These are phyloP conservation scores for Melipona beecheii DNA, from an alignment of 2,888 invertebrate species.

Conservation along the genomic window DNA sequence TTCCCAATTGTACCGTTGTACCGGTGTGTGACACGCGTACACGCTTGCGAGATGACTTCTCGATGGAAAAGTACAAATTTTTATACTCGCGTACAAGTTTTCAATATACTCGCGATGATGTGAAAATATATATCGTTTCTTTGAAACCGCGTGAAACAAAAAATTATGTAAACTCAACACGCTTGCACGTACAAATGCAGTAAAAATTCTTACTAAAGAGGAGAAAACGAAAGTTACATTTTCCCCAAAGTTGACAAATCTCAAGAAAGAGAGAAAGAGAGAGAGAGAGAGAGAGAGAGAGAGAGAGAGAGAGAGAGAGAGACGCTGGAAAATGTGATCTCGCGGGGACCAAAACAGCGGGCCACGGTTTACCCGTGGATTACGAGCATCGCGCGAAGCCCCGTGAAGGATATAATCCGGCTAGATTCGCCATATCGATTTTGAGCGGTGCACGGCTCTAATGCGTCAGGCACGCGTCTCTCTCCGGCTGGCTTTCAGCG, in stretches of 20 bases:
- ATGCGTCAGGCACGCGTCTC: conserved; percentile 68
- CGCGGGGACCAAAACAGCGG: conserved; percentile 62
- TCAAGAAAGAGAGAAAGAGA: background rate
- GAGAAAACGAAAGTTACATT: no score
- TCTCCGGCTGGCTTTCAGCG: conserved; percentile 42
- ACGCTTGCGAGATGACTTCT: no score
- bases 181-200: no score
- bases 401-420: conserved; percentile 82
- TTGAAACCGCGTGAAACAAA: no score
- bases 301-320: background rate
- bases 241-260: background rate
- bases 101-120: no score
- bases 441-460: conserved; percentile 78
- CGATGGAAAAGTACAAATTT: no score
- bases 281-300: background rate
- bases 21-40: no score
- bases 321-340: conserved; percentile 47
- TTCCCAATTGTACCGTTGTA: no score
- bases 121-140: no score
- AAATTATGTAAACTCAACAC: no score
- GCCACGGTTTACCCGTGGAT: conserved; percentile 76
- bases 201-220: no score
- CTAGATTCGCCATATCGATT: conserved; percentile 84
- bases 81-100: no score
- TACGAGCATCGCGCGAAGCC: conserved; percentile 82